phyloP scores from a whole-genome alignment of 2,797 vertebrate genomes.

The Platalea minor region DNA sequence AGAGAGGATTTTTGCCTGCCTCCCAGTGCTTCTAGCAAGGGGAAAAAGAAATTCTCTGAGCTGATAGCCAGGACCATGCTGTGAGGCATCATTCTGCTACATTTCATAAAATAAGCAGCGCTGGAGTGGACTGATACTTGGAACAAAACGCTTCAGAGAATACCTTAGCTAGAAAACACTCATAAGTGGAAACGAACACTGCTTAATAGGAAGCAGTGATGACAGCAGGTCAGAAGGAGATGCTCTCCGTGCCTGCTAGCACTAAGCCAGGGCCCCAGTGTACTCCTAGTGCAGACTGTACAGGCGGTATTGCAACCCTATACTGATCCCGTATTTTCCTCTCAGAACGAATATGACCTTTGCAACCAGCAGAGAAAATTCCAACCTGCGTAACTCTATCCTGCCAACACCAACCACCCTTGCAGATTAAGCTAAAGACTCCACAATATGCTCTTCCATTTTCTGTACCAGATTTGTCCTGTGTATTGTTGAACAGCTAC shows the following conservation, averaged over 20 bases:
- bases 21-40: not conserved
- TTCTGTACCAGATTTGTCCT: not conserved
- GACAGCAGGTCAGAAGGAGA: not conserved
- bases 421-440: not conserved
- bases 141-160: not conserved
- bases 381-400: not conserved
- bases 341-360: not conserved
- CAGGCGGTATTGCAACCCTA: not conserved
- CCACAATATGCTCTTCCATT: not conserved
- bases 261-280: not conserved
- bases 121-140: not conserved
- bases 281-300: not conserved
- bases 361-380: not conserved
- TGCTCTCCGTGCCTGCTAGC: not conserved
- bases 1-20: not conserved
- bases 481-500: not conserved
- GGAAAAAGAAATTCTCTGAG: not conserved
- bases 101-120: not conserved
- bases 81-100: not conserved
- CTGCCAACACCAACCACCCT: not conserved
- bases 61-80: conserved; percentile 27
- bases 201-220: not conserved
- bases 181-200: fast-evolving
- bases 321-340: not conserved
- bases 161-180: not conserved